Conservation (phyloP, 2,888 invertebrate genomes). For the Ichneumoninae sp. region DNA sequence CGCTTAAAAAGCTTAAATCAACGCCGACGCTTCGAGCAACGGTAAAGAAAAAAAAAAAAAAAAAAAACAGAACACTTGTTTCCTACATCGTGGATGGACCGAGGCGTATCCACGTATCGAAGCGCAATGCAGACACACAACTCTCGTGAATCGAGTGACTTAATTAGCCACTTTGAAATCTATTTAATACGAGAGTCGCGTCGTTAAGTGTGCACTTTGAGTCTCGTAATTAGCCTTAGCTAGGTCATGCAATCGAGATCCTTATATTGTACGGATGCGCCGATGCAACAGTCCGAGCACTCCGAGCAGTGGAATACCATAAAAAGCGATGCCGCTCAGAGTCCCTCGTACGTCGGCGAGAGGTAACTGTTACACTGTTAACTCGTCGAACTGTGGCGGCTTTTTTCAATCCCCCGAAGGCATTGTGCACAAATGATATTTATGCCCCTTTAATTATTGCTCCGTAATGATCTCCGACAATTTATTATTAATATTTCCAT, state of each 20-base stretch:
- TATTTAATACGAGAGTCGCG: conserved; percentile 35
- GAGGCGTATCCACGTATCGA: not conserved
- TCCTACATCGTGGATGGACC: not conserved
- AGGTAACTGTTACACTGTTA: conserved; percentile 1
- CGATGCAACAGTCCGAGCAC: not conserved
- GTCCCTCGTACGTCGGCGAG: conserved; percentile 1
- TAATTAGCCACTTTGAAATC: conserved; percentile 37
- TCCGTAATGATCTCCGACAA: conserved; percentile 43
- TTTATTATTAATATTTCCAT: conserved; percentile 36
- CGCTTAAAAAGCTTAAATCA: not conserved
- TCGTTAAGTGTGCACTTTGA: conserved; percentile 17
- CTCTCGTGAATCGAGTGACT: conserved; percentile 24
- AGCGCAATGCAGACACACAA: not conserved
- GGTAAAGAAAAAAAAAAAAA: not conserved
- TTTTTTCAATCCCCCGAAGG: conserved; percentile 1
- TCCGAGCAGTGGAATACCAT: conserved; percentile 28
- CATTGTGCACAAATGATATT: conserved; percentile 20
- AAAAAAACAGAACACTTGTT: not conserved
- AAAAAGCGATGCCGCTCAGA: conserved; percentile 17
- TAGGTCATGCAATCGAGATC: conserved; percentile 35
- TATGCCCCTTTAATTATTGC: conserved; percentile 10
- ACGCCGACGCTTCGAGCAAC: not conserved
- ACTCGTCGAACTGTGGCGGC: conserved; percentile 7
- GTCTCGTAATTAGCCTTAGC: conserved; percentile 42
- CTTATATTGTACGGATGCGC: conserved; percentile 26